phyloP scores from a whole-genome alignment of 2,888 invertebrate species.

The Philaethria dido region DNA sequence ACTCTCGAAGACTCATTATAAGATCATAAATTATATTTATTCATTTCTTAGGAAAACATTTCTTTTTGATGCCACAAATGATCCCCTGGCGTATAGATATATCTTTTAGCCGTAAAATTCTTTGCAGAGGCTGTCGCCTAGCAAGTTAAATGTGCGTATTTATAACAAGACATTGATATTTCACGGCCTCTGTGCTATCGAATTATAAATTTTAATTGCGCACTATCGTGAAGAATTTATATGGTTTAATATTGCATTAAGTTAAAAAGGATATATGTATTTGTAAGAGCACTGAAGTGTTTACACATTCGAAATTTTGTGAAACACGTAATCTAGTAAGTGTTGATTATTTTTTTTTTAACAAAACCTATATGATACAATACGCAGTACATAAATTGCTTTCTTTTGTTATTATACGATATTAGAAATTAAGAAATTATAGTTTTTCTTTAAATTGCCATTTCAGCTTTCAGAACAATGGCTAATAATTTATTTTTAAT shows the following conservation, averaged over 20 bases:
- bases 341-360: slow-evolving; percentile 2
- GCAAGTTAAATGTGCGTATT: not conserved
- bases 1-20: slow-evolving; percentile 6
- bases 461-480: too few species aligned
- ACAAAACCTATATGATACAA: not conserved
- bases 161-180: too few species aligned
- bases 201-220: too few species aligned
- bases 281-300: slow-evolving; percentile 13
- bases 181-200: too few species aligned
- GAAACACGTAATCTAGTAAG: slow-evolving; percentile 3
- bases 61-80: slow-evolving; percentile 4
- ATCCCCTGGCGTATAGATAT: slow-evolving; percentile 1
- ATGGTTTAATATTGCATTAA: not conserved
- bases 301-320: not conserved
- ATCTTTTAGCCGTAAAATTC: not conserved
- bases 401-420: too few species aligned
- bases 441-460: too few species aligned
- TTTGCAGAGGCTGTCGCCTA: not conserved
- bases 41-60: not conserved
- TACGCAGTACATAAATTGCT: too few species aligned
- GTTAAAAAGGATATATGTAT: slow-evolving; percentile 1
- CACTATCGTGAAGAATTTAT: too few species aligned
- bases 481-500: too few species aligned
- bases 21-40: slow-evolving; percentile 15
- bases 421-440: too few species aligned